These are phyloP conservation scores for Magallana nippona DNA, from an alignment of 2,888 invertebrate species.

Conservation along the genomic window DNA sequence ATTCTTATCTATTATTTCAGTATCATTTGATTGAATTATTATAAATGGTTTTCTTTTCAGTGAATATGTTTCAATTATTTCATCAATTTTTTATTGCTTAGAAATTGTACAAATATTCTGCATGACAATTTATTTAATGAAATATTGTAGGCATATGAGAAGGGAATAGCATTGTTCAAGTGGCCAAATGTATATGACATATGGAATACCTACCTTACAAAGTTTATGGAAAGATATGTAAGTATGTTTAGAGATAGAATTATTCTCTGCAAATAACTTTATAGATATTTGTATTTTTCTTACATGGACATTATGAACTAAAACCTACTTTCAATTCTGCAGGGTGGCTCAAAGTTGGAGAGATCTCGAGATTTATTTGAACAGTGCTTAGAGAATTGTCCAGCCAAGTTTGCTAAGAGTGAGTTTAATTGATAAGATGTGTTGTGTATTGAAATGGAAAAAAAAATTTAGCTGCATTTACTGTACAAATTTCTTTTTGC, in stretches of 20 bases:
- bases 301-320: no score
- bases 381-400: slow-evolving; percentile 97
- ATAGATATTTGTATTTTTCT: not conserved
- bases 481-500: no score
- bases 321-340: slow-evolving; percentile 48
- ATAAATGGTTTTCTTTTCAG: no score
- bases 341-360: slow-evolving; percentile 94
- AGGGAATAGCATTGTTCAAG: slow-evolving; percentile 97
- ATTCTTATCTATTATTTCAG: no score
- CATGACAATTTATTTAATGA: not conserved
- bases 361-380: slow-evolving; percentile 98
- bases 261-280: no score
- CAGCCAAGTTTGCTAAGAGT: slow-evolving; percentile 95
- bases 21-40: no score
- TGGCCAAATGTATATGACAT: slow-evolving; percentile 99
- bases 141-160: slow-evolving; percentile 89
- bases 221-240: slow-evolving; percentile 96
- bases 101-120: not conserved
- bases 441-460: not conserved
- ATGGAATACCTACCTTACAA: slow-evolving; percentile 98
- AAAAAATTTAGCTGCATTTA: no score
- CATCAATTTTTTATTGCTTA: no score
- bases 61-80: no score
- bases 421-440: slow-evolving; percentile 44
- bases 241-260: slow-evolving; percentile 62